phyloP scores from a whole-genome alignment of 2,113 vertebrate genomes.

The Caretta caretta region DNA sequence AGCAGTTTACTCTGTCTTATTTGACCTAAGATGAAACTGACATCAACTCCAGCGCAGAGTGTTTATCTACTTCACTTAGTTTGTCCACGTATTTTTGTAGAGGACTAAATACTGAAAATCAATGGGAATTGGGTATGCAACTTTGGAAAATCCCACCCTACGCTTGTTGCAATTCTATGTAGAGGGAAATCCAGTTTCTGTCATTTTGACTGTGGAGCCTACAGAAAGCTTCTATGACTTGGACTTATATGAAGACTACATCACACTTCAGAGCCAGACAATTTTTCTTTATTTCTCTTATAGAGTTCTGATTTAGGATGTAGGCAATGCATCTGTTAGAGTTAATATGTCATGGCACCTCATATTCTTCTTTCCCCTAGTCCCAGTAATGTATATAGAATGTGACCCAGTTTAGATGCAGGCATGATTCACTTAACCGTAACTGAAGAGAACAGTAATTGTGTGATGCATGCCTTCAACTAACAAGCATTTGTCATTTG shows the following conservation, averaged over 20 bases:
- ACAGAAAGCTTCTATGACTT: not conserved
- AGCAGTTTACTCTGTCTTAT: not conserved
- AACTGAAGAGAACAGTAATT: not conserved
- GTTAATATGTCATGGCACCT: not conserved
- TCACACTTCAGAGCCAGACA: not conserved
- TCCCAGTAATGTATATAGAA: not conserved
- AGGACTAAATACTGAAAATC: not conserved
- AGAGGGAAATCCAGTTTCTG: not conserved
- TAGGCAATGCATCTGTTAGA: not conserved
- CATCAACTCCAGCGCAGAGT: not conserved
- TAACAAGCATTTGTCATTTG: not conserved
- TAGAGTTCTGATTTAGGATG: not conserved
- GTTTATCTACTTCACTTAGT: not conserved
- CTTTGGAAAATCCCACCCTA: not conserved
- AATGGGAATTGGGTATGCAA: not conserved
- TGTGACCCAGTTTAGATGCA: not conserved
- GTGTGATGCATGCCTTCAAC: not conserved
- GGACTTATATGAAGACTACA: not conserved
- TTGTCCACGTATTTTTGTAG: not conserved
- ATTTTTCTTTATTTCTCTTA: not conserved
- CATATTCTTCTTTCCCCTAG: not conserved
- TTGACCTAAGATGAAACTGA: not conserved
- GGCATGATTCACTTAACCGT: accelerated
- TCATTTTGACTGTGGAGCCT: not conserved
- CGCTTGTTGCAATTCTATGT: not conserved